Percentiles rank a stretch among this genome's conserved stretches.
Conservation (phyloP, 2,888 invertebrate genomes). For the Eueremaeus valkanovi region DNA sequence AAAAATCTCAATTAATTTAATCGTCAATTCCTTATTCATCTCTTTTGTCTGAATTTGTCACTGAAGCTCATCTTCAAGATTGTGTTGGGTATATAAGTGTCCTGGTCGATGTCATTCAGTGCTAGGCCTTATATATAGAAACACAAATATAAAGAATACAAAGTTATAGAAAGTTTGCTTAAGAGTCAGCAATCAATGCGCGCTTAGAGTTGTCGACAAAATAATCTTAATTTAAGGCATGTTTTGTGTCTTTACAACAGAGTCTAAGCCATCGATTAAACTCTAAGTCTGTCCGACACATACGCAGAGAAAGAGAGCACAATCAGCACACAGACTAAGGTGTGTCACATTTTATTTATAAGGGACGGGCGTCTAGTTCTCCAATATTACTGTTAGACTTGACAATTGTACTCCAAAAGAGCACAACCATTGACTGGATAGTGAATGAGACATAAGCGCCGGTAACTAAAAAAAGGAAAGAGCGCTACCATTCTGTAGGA, state of each 20-base stretch:
- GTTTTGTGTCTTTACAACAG: not conserved
- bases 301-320: no score
- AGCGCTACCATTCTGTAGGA: constrained; percentile 15
- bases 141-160: not conserved
- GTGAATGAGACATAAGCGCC: no score
- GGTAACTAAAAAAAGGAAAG: constrained; percentile 12
- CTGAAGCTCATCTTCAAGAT: not conserved
- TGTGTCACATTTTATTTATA: constrained; percentile 26
- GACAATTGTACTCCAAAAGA: constrained; percentile 18
- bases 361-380: constrained; percentile 29
- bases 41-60: not conserved
- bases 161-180: not conserved
- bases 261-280: not conserved
- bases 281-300: not conserved
- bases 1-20: not conserved
- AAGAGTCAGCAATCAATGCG: not conserved
- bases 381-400: constrained; percentile 23
- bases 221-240: constrained; percentile 6
- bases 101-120: not conserved
- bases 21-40: not conserved
- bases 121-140: not conserved
- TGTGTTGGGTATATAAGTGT: not conserved
- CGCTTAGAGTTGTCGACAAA: not conserved
- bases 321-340: constrained; percentile 27
- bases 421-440: constrained; percentile 24